A percentile compares a stretch with the other conserved stretches of the same genome.
Evolutionary conservation across 2,888 invertebrate species (phyloP).

Genomic region (Heteropelma amictum): DNA sequence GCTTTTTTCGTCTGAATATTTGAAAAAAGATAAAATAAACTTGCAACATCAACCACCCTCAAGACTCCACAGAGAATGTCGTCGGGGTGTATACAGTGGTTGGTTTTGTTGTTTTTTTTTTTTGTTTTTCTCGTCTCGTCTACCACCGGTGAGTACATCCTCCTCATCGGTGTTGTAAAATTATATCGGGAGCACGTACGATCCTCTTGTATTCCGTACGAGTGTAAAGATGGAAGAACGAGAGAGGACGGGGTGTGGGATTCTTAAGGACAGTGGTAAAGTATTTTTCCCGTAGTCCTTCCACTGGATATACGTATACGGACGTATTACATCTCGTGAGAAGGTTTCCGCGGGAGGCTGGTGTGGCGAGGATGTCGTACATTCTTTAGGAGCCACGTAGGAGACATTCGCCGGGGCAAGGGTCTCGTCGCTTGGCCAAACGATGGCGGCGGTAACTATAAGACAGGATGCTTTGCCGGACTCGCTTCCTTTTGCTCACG

Average conservation of each 20-base stretch:
- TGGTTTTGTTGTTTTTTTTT: conserved; percentile 17
- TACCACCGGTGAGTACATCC: conserved; percentile 57
- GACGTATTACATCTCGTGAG: not conserved
- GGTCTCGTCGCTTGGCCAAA: conserved; percentile 51
- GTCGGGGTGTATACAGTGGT: not conserved
- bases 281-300: conserved; percentile 51
- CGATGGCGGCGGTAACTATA: conserved; percentile 52
- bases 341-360: conserved; percentile 41
- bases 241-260: conserved; percentile 37
- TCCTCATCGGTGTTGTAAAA: conserved; percentile 61
- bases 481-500: conserved; percentile 24
- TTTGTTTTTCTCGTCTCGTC: conserved; percentile 52
- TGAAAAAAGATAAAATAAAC: no score
- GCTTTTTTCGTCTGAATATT: no score
- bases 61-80: not conserved
- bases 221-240: conserved; percentile 14
- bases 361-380: conserved; percentile 48
- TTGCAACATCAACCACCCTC: no score
- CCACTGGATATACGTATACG: not conserved
- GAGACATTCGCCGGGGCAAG: conserved; percentile 50
- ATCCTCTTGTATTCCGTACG: not conserved
- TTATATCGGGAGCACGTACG: conserved; percentile 49
- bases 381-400: conserved; percentile 54
- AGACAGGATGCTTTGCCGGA: conserved; percentile 47
- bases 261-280: conserved; percentile 37